phyloP scores from a whole-genome alignment of 2,888 invertebrate species.

The Pediacus dermestoides region DNA sequence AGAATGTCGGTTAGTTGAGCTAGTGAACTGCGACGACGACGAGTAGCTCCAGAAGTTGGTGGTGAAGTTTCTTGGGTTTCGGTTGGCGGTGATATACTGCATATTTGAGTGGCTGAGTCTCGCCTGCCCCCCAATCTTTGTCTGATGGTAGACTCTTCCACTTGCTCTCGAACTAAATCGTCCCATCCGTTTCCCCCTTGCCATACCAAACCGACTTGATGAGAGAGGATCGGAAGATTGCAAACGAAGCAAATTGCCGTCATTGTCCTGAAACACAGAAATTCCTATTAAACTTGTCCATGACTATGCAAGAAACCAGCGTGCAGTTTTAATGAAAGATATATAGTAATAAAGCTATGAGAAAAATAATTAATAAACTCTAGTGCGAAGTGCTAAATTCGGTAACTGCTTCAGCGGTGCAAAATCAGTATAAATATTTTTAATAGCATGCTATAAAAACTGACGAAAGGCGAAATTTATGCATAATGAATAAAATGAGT shows the following conservation, averaged over 20 bases:
- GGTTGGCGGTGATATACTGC: conserved; percentile 75
- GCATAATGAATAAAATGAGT: conserved; percentile 20
- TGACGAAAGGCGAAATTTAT: background rate
- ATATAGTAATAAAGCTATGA: conserved; percentile 1
- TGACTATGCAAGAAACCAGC: background rate
- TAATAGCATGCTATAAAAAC: conserved; percentile 14
- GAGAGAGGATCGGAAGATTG: conserved; percentile 90
- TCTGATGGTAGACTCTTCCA: conserved; percentile 79
- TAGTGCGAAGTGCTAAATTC: conserved; percentile 12
- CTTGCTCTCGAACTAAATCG: conserved; percentile 82
- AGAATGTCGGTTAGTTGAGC: conserved; percentile 87
- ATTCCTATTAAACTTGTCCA: conserved; percentile 2
- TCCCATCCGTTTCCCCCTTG: conserved; percentile 94
- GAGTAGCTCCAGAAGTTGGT: conserved; percentile 53
- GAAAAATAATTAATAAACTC: conserved; percentile 12
- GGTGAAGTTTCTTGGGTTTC: conserved; percentile 70
- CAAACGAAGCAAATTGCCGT: conserved; percentile 94
- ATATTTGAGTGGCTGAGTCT: conserved; percentile 89
- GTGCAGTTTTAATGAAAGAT: background rate
- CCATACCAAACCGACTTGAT: conserved; percentile 92
- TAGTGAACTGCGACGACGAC: conserved; percentile 70
- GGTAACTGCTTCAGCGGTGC: conserved; percentile 21
- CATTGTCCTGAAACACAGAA: conserved; percentile 70
- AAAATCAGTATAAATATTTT: conserved; percentile 10
- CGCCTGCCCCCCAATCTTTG: conserved; percentile 81